phyloP scores from a whole-genome alignment of 2,113 vertebrate species.

The Polyodon spathula region DNA sequence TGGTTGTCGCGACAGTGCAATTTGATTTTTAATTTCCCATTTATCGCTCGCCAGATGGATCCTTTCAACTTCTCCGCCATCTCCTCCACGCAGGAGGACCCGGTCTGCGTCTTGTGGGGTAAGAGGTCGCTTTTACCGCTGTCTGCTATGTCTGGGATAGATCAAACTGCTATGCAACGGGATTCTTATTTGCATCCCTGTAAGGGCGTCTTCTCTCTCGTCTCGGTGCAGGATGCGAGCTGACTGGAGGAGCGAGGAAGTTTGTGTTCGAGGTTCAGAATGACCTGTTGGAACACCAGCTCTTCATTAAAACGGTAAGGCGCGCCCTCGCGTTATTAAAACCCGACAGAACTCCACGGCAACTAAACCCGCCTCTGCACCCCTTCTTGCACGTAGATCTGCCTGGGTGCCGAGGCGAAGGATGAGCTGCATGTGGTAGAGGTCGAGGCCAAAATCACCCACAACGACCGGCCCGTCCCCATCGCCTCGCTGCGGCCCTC shows the following conservation, averaged over 20 bases:
- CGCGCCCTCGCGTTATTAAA: no score
- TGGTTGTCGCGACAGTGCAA: no score
- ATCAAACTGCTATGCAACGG: background rate
- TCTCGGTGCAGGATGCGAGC: constrained; percentile 37
- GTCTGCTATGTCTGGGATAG: no score
- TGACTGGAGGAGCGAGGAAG: constrained; percentile 20
- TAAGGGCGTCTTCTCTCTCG: background rate
- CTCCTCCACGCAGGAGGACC: constrained; percentile 16
- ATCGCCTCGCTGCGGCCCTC: constrained; percentile 35
- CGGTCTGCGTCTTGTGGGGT: constrained; percentile 33
- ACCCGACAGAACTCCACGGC: no score
- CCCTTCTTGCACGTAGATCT: no score
- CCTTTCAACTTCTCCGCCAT: constrained; percentile 14
- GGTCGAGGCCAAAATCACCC: constrained; percentile 27
- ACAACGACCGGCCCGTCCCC: constrained; percentile 20
- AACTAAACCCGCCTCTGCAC: no score
- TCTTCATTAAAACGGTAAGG: constrained; percentile 44
- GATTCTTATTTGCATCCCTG: no score
- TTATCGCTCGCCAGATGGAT: no score
- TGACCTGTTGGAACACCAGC: constrained; percentile 43
- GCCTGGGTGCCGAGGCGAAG: constrained; percentile 34
- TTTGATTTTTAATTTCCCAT: no score
- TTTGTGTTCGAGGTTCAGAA: constrained; percentile 33
- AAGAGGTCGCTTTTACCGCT: no score
- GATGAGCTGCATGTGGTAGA: constrained; percentile 50